Base-by-base conservation (phyloP, 2,113 vertebrate species). In the Typhlomys cinereus region DNA sequence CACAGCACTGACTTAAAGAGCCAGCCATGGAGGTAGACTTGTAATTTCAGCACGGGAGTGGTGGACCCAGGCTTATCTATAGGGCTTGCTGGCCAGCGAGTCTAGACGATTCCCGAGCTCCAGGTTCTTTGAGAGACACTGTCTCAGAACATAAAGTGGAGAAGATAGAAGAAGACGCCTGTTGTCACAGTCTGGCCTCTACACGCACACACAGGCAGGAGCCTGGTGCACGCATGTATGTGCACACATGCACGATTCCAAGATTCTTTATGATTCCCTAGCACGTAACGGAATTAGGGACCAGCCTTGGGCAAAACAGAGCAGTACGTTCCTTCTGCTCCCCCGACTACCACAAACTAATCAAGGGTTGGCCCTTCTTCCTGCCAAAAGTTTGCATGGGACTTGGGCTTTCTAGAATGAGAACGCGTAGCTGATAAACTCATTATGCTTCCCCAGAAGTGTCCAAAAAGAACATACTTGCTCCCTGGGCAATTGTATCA, bases 401-500 rank as follows among this genome's bases (percentile, higher is more conserved):
- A 67, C 8, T 52, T 44, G 21, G 9, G 69, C 44, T 87, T 87
- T 84, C 54, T 74, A 46, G n/a, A 64, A 23, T 7, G 31, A 54
- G n/a, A 89, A 39, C 75, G 61, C 15, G 71, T 6, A 62, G 34
- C 44, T 69, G 41, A 75, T 76, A 50, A 87, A 34, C 34, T 46
- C 29, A 52, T 31, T 46, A 57, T 69, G 67, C 27, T 64, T 64
- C 27, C 54, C 25, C 17, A 61, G 29, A 80, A 41, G 5, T 25
- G 25, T 81, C 29, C 75, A 21, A 85, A 91, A 64, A 54, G 25
- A 62, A 70, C 75, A 11, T 78, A 74, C 64, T 66, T 34, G 20
- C 11, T 80, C 27, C n/a, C 36, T 75, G 59, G 50, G n/a, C 29
- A 86, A 89, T 90, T 91, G 44, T 9, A n/a, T 91, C 27, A n/a